Evolutionary conservation across 2,797 vertebrate species (phyloP), one percentile per base, ranked within the genome.

Genomic region (Ctenopoma kingsleyae): DNA sequence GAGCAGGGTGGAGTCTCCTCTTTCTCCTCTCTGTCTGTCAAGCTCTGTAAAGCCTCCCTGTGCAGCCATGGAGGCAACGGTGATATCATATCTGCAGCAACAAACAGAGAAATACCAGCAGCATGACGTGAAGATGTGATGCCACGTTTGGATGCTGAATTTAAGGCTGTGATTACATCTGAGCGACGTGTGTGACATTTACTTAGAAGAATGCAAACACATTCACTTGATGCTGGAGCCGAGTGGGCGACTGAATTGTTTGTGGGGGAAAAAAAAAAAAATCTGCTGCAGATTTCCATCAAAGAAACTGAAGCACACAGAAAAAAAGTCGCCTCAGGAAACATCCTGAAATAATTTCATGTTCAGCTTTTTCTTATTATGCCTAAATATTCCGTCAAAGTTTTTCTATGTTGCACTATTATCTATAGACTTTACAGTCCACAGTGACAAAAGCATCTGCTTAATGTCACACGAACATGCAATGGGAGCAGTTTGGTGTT

Each of bases 1-100:
- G 23, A 50, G 19, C 25, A 55, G 66, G 84, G 80, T n/a, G 83
- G 81, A 63, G 71, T 7, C 64, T 71, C 20, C 11, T 47, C 23
- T 8, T 36, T 12, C 11, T 36, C 67, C 67, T 44, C 27, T 50
- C 74, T 75, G 84, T 86, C 84, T 55, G 70, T 91, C 88, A 88
- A 38, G 59, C 2, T 58, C 20, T 76, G 78, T 80, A 76, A 84
- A 87, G 76, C 67, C 76, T 66, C 19, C n/a, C 40, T 10, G 0
- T 61, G 69, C 74, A 52, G 67, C 50, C 62, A 55, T 63, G 53
- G 51, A 68, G 65, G 22, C 32, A 25, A 30, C 50, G 35, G 48
- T 27, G 23, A 43, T 12, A 7, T 46, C 12, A 35, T n/a, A 44
- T 46, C 44, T 63, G 36, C n/a, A 32, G 46, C 54, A 17, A 20